Conservation (phyloP, 2,113 vertebrate species). For the Leiothrix lutea region DNA sequence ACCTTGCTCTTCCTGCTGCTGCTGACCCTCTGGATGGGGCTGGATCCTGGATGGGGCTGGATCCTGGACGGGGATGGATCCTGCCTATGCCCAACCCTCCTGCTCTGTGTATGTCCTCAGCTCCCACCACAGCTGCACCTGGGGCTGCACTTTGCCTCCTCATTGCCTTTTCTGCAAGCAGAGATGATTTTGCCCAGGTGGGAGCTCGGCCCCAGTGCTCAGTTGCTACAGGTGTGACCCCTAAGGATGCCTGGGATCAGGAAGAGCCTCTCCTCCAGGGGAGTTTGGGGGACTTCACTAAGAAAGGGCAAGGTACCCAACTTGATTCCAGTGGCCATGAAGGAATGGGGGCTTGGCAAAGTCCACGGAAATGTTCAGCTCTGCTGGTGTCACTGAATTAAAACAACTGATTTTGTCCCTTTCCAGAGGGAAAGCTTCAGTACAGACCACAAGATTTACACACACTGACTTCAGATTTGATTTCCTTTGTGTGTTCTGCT, state of each 20-base stretch:
- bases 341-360: fast-evolving
- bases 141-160: neutral
- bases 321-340: fast-evolving
- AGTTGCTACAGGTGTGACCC: neutral
- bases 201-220: neutral
- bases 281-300: neutral
- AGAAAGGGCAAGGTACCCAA: neutral
- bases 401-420: neutral
- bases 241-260: neutral
- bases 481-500: neutral
- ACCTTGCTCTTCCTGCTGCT: neutral
- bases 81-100: fast-evolving
- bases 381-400: neutral
- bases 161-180: fast-evolving
- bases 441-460: neutral
- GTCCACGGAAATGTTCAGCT: neutral
- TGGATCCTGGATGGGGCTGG: fast-evolving
- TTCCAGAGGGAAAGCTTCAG: neutral
- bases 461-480: neutral
- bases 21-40: too few relatives aligned
- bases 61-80: fast-evolving
- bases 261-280: neutral
- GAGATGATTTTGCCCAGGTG: neutral
- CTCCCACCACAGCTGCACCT: neutral
- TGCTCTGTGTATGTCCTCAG: fast-evolving